Conservation (phyloP, 2,888 invertebrate species). For the Merodon equestris region DNA sequence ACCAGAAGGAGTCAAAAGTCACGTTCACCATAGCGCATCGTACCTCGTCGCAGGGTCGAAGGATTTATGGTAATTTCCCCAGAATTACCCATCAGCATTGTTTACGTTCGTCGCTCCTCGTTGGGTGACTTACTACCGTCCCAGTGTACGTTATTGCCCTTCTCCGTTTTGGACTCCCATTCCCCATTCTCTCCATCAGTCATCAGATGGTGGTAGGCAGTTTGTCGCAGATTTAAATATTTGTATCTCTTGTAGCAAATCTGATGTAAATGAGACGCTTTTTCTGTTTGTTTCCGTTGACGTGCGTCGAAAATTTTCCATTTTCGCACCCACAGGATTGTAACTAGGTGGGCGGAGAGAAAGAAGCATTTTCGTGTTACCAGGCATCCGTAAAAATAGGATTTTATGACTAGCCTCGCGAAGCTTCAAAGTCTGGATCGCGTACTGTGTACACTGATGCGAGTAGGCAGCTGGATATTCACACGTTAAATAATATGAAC, state of each 20-base stretch:
- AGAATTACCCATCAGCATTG: slow-evolving; percentile 61
- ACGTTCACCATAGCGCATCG: slow-evolving; percentile 18
- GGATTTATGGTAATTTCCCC: slow-evolving; percentile 63
- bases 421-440: slow-evolving; percentile 22
- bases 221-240: slow-evolving; percentile 18
- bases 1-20: slow-evolving; percentile 15
- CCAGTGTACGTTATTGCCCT: slow-evolving; percentile 22
- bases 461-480: slow-evolving; percentile 23
- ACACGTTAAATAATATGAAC: slow-evolving; percentile 37
- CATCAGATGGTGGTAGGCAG: slow-evolving; percentile 28
- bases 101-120: slow-evolving; percentile 46
- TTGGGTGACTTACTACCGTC: slow-evolving; percentile 8
- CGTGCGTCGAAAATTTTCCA: too few species aligned
- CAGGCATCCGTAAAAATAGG: background rate
- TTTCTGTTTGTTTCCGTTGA: slow-evolving; percentile 18
- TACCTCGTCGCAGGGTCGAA: slow-evolving; percentile 19
- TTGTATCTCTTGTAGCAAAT: background rate
- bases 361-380: slow-evolving; percentile 11
- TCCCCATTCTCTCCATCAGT: slow-evolving; percentile 9
- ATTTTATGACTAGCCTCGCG: slow-evolving; percentile 10
- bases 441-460: background rate
- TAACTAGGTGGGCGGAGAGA: background rate
- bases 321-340: background rate
- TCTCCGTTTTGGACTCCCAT: background rate
- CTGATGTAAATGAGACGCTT: slow-evolving; percentile 54